Evolutionary conservation across 2,113 vertebrate species (phyloP).

Genomic region (Pomatostomus ruficeps): DNA sequence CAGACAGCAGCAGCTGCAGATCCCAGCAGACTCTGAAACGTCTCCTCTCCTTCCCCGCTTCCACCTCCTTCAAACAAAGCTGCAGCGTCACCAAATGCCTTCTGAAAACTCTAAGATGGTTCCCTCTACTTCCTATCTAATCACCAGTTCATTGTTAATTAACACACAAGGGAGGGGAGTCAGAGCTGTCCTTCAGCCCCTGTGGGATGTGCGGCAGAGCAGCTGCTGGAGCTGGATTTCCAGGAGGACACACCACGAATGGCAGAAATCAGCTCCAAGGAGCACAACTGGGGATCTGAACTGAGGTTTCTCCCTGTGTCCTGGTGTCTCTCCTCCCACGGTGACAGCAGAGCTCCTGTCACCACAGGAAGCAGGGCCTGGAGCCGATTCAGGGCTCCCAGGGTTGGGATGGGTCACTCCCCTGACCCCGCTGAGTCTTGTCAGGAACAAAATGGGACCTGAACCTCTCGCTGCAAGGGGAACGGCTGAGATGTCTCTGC

Average conservation of each 20-base stretch:
- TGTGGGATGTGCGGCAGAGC: background rate
- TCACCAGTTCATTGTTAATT: background rate
- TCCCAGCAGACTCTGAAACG: background rate
- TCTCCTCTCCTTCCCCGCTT: background rate
- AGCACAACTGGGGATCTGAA: background rate
- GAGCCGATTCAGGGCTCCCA: background rate
- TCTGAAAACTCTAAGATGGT: background rate
- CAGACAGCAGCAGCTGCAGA: conserved; percentile 35
- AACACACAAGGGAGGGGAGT: background rate
- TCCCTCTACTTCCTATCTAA: background rate
- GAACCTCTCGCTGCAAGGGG: rapidly evolving
- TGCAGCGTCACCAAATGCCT: background rate
- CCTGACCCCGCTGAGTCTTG: background rate
- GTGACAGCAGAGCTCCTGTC: background rate
- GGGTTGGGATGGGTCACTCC: background rate
- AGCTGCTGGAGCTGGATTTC: background rate
- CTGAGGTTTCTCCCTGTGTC: background rate
- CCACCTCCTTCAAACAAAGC: background rate
- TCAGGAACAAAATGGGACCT: background rate
- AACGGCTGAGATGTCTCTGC: background rate
- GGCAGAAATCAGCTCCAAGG: background rate
- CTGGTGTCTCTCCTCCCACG: background rate
- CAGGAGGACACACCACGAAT: background rate
- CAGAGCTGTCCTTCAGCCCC: background rate
- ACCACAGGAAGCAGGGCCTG: background rate